phyloP scores from a whole-genome alignment of 2,797 vertebrate species.

The Chrosomus eos region DNA sequence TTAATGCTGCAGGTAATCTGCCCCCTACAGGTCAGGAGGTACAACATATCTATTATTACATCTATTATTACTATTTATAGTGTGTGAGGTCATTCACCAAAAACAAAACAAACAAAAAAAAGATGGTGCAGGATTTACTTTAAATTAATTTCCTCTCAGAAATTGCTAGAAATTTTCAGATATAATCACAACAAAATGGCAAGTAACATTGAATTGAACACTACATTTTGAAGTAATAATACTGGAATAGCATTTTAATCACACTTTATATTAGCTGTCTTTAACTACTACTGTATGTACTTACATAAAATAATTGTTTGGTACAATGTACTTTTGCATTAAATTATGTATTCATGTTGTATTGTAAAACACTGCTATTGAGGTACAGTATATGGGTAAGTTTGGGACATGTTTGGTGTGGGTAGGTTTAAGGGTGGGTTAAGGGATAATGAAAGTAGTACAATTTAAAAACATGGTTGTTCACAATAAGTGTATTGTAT shows the following conservation, averaged over 20 bases:
- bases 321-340: not conserved
- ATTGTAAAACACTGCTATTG: not conserved
- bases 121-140: not conserved
- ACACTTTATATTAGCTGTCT: not conserved
- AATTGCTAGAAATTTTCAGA: not conserved
- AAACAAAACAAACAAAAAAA: not conserved
- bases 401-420: not conserved
- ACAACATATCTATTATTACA: not conserved
- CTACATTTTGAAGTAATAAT: not conserved
- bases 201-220: not conserved
- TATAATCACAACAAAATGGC: not conserved
- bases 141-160: not conserved
- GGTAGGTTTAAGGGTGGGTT: not conserved
- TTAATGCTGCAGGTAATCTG: not conserved
- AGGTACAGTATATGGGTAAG: not conserved
- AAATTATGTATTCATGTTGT: not conserved
- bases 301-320: too few species aligned
- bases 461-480: not conserved
- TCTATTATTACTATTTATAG: not conserved
- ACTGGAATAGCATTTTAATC: not conserved
- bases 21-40: not conserved
- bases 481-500: not conserved
- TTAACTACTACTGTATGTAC: not conserved
- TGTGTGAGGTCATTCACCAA: not conserved
- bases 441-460: not conserved